Base-by-base conservation (phyloP, 2,797 vertebrate species). In the Eutrigla gurnardus region DNA sequence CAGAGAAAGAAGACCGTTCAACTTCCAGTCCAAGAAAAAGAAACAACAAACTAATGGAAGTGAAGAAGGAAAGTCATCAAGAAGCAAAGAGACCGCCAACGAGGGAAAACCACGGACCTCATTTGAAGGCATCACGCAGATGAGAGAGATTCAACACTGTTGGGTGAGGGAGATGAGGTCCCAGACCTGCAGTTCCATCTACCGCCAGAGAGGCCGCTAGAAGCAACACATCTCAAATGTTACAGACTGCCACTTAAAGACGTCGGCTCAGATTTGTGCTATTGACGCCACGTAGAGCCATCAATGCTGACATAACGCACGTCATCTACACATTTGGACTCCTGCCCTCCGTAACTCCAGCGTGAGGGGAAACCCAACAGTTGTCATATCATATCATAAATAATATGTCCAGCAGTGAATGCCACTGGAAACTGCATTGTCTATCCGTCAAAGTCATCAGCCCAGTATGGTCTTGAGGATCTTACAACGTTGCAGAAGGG, bases 381-480 rank as follows among this genome's bases (percentile, higher is more conserved):
- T 74, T 50, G 36, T 60, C 14, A 9, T 12, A 4, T 25, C 25
- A 17, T 32, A 18, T 49, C 65, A 77, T 68, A 61, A 64, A 65
- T 66, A 65, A 64, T 55, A 55, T 50, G 42, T 73, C 52, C 53
- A 40, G 69, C 49, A 25, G 58, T 7, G 66, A 55, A 55, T 59
- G 57, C 52, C 15, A 37, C 18, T 46, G 32, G 57, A 58, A 63
- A 72, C 13, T 39, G 10, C 12, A 39, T 62, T 42, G 40, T 52
- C 54, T 65, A 5, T 70, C 49, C 12, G 33, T 66, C 66, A 45
- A 42, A 49, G 60, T 50, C 36, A 43, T 12, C 5, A 33, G n/a
- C 55, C 55, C 71, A 47, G 14, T 12, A 13, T 55, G 12, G 18
- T 52, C 39, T 59, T 39, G 7, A n/a, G 45, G 25, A 43, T 77